Evolutionary conservation across 2,797 vertebrate species (phyloP), one percentile per base, ranked within the genome.

Genomic region (Crossoptilon crossoptilon): DNA sequence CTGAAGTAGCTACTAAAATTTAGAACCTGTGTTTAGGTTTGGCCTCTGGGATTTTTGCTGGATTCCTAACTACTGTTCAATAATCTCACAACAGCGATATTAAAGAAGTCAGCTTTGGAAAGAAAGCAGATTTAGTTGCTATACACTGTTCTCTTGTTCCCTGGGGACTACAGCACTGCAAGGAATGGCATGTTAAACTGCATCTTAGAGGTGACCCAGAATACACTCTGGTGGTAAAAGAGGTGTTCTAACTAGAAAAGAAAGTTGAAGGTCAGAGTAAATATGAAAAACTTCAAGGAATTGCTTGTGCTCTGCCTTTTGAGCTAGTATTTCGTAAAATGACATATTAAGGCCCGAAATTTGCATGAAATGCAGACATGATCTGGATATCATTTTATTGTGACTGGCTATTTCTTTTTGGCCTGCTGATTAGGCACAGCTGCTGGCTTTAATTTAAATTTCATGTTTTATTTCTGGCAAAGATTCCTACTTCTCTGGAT

Each of bases 391-490:
- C 29, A 39, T 31, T 91, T 85, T 88, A n/a, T 46, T 41, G 18
- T 41, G 41, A 22, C 19, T 80, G 55, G 26, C 8, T 74, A 27
- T 77, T 91, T 75, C 43, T 71, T 90, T 92, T 93, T 73, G 58
- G 72, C 72, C 91, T 69, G 16, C 19, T 84, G 72, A 37, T 53
- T 58, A 75, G 59, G 26, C 88, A 10, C 69, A 95, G 66, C 62
- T 91, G 69, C 31, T 72, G 35, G 5, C 11, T 87, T 90, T 87
- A 74, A 85, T 87, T 78, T 63, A 75, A 84, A 91, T 89, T 83
- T 89, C 11, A 7, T 74, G 7, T 63, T 74, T 85, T 39, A 49
- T 48, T 90, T 93, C 84, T 96, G 90, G 58, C 41, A 77, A 89
- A 14, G 22, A 44, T 59, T 64, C 14, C 43, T 79, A 33, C 10